Evolutionary conservation across 1,140 invertebrate genomes (phyloP).

Genomic region (Cyclargus thomasi): DNA sequence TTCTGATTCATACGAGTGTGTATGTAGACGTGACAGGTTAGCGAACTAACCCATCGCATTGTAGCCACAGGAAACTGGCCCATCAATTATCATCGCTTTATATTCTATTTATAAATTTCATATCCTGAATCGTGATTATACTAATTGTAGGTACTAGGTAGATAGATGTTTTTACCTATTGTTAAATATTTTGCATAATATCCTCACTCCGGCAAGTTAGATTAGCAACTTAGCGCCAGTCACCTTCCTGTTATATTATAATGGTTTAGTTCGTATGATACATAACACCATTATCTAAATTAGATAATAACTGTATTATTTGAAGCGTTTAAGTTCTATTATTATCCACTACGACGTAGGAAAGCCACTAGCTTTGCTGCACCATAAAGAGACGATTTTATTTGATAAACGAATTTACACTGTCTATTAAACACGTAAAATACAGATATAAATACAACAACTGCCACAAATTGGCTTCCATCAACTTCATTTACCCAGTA

Average conservation of each 20-base stretch:
- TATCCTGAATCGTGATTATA: constrained; percentile 27
- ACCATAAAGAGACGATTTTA: too few species aligned
- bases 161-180: not conserved
- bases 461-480: not conserved
- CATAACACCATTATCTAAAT: not conserved
- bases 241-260: not conserved
- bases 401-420: not conserved
- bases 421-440: not conserved
- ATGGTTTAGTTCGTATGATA: not conserved
- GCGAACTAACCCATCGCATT: constrained; percentile 44
- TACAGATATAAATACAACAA: not conserved
- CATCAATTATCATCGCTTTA: constrained; percentile 38
- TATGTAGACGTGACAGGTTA: constrained; percentile 33
- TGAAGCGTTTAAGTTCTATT: not conserved
- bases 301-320: not conserved
- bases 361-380: not conserved
- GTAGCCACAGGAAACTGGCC: constrained; percentile 44
- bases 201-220: not conserved
- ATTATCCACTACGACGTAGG: not conserved
- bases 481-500: not conserved
- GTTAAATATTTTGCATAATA: not conserved
- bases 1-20: constrained; percentile 57
- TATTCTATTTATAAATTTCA: constrained; percentile 39
- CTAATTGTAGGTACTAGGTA: not conserved
- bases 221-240: not conserved